Base-by-base conservation (phyloP, 2,113 vertebrate genomes). In the Oreochromis tanganicae region DNA sequence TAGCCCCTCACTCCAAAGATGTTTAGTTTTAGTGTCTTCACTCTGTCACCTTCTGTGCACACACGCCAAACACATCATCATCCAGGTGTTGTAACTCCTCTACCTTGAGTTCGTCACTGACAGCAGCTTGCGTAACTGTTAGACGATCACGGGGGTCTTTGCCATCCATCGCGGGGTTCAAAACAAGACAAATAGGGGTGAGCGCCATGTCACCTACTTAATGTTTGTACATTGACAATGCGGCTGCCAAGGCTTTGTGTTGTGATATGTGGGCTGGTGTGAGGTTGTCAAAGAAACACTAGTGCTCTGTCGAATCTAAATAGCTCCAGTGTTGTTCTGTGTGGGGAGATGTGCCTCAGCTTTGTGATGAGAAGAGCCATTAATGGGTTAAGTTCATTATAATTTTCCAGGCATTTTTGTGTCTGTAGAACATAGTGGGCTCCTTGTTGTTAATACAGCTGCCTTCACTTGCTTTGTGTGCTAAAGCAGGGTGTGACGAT, bases 311-410 rank as follows among this genome's bases (percentile, higher is more conserved):
- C 83, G 73, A 79, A 32, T 85, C 89, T 94, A 90, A 94, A 94
- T 90, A 85, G 93, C 81, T 66, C 52, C 88, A 85, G 78, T 93
- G 90, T 92, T 91, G 73, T 52, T 57, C 9, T 52, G 63, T n/a
- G 85, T 54, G 79, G 84, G 84, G 88, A 86, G 89, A 94, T 83
- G 82, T 82, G 83, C 89, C 89, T 50, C n/a, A 1, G 75, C 83
- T 59, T 81, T 29, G 82, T 78, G 80, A 88, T 88, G 83, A 86
- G 73, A 38, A 83, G 88, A 19, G 27, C 84, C 83, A 19, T 85
- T 92, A 92, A 87, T 86, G 90, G 91, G 93, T 91, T 94, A 89
- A 94, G 92, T 88, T 87, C 61, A 84, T 94, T 90, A 92, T 68
- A 88, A 91, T 85, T 81, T 82, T 87, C 36, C 78, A 52, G 88